Evolutionary conservation across 2,888 invertebrate species (phyloP), one percentile per base, ranked within the genome.

Genomic region (Drosophila imparisetae): DNA sequence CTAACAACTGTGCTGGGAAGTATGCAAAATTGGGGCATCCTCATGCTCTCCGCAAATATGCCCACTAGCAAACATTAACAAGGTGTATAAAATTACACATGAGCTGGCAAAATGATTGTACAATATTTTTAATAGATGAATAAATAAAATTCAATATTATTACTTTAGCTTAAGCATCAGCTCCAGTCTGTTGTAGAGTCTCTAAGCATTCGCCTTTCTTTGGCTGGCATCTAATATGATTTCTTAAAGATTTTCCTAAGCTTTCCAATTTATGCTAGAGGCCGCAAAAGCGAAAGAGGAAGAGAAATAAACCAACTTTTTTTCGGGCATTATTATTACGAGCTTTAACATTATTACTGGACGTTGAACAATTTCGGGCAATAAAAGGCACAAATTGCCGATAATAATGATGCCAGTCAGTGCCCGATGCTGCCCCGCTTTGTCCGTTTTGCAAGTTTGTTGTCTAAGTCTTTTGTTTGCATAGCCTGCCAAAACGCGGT

Each of bases 331-430:
- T 78, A 77, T 83, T 83, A 83, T 83, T 84, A 85, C 73, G 85
- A 84, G 82, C 74, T 78, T 85, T 57, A 85, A 75, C 83, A 84
- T 84, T 87, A 87, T 84, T 87, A 74, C 85, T 87, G 87, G 83
- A 85, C 85, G 83, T 76, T 78, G 80, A 81, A 84, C 88, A 85
- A 89, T 89, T 84, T 80, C 72, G 75, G 85, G 83, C 80, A 83
- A 82, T 87, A 90, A 90, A 81, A 83, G 78, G 75, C 75, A 76
- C 77, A 90, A 80, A 85, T 84, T 81, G 79, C 79, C 80, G 80
- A 78, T 89, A 86, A 88, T 77, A 85, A 87, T 80, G 81, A 89
- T 85, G 85, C 81, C 75, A 66, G 55, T 75, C 61, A 55, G 54
- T 66, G 66, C 45, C 53, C 7, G 53, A 52, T 71, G 71, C 53